Conservation (phyloP, 2,797 vertebrate species). For the Sebastes hubbsi region DNA sequence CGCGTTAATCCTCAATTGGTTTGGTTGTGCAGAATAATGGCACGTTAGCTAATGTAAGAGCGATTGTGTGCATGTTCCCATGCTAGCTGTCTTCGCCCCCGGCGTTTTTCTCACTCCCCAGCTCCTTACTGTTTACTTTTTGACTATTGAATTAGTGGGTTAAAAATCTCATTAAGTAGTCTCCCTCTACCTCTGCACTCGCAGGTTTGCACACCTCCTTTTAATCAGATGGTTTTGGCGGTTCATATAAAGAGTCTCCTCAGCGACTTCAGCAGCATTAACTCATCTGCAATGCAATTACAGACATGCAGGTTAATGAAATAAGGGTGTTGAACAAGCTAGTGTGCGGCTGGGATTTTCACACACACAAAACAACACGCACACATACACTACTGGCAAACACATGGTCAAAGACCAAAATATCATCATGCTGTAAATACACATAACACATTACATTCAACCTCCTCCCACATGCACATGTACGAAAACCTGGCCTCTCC, state of each 20-base stretch:
- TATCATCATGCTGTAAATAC: slow-evolving; percentile 22
- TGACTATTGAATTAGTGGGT: slow-evolving; percentile 79
- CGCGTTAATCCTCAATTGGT: slow-evolving; percentile 64
- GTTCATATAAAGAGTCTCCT: slow-evolving; percentile 70
- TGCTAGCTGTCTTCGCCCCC: slow-evolving; percentile 48
- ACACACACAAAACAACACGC: background rate
- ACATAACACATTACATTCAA: slow-evolving; percentile 12
- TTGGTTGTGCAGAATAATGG: slow-evolving; percentile 57
- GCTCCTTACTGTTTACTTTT: slow-evolving; percentile 73
- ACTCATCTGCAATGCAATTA: slow-evolving; percentile 80
- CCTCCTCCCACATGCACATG: slow-evolving; percentile 21
- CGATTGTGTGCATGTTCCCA: slow-evolving; percentile 64
- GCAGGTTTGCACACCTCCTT: slow-evolving; percentile 64
- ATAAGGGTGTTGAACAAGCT: slow-evolving; percentile 67
- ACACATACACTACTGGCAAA: background rate
- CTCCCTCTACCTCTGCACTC: slow-evolving; percentile 49
- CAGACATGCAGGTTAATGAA: slow-evolving; percentile 79
- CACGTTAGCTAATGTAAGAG: slow-evolving; percentile 62
- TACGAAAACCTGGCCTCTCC: background rate
- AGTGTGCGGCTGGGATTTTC: slow-evolving; percentile 19
- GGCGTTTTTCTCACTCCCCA: slow-evolving; percentile 40
- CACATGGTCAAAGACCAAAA: slow-evolving; percentile 17
- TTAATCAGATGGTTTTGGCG: slow-evolving; percentile 72
- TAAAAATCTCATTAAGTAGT: slow-evolving; percentile 79
- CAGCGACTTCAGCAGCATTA: slow-evolving; percentile 61